phyloP scores from a whole-genome alignment of 2,888 invertebrate species.

The Euphydryas editha region DNA sequence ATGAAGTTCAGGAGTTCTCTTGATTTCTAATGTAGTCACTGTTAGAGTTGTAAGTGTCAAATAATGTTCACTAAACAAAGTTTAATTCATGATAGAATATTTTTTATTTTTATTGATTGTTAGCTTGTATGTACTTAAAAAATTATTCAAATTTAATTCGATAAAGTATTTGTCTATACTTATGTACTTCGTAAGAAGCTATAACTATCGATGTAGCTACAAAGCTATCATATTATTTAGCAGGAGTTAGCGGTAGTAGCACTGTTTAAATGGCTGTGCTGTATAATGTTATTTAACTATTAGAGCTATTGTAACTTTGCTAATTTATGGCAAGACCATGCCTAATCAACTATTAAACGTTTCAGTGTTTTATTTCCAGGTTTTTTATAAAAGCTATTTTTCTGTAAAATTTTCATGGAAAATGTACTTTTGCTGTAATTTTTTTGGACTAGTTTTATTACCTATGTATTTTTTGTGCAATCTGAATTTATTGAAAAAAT shows the following conservation, averaged over 20 bases:
- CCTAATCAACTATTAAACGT: slow-evolving; percentile 26
- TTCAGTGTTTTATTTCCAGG: slow-evolving; percentile 21
- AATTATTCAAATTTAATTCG: slow-evolving; percentile 51
- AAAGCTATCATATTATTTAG: slow-evolving; percentile 53
- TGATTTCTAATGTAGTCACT: slow-evolving; percentile 19
- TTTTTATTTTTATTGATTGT: slow-evolving; percentile 15
- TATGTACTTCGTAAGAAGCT: slow-evolving; percentile 53
- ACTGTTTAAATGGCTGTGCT: slow-evolving; percentile 71
- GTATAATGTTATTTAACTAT: slow-evolving; percentile 41
- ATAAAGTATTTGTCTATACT: slow-evolving; percentile 60
- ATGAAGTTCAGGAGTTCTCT: slow-evolving; percentile 15
- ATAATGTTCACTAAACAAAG: slow-evolving; percentile 4
- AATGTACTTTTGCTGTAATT: slow-evolving; percentile 12
- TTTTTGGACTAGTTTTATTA: slow-evolving; percentile 9
- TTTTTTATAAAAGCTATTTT: slow-evolving; percentile 12
- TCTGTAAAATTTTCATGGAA: slow-evolving; percentile 4
- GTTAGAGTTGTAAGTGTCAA: slow-evolving; percentile 13
- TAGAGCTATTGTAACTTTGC: slow-evolving; percentile 40
- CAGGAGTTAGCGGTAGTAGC: slow-evolving; percentile 60
- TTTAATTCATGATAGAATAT: background rate
- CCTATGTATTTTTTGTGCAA: slow-evolving; percentile 49
- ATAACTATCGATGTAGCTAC: slow-evolving; percentile 47
- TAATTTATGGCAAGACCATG: slow-evolving; percentile 29
- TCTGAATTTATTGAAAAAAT: slow-evolving; percentile 56
- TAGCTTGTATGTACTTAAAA: slow-evolving; percentile 49